These are phyloP conservation scores for Periparus ater DNA, from an alignment of 2,797 vertebrate genomes.

Conservation along the genomic window DNA sequence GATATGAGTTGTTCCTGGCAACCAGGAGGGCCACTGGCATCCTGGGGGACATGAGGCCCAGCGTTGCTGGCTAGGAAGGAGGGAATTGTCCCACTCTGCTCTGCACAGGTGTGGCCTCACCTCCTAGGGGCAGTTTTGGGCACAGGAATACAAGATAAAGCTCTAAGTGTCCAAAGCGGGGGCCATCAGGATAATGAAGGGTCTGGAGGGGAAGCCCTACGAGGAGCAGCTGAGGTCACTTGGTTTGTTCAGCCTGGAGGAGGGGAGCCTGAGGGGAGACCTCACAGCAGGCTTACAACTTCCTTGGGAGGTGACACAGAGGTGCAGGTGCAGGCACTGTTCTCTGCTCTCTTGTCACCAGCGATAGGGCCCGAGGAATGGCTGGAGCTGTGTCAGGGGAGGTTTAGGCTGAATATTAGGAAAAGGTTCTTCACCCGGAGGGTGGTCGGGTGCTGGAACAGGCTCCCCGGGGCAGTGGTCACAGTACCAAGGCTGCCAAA, in stretches of 20 bases:
- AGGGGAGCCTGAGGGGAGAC: background rate
- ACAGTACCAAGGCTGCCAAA: background rate
- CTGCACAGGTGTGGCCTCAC: background rate
- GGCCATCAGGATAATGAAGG: background rate
- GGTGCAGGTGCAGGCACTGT: background rate
- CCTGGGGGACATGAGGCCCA: background rate
- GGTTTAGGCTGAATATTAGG: too few relatives aligned
- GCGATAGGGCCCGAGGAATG: background rate
- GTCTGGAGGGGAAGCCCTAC: background rate
- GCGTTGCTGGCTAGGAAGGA: background rate
- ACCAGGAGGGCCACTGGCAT: too few relatives aligned
- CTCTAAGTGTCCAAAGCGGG: accelerated
- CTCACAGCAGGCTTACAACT: background rate
- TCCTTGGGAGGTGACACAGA: background rate
- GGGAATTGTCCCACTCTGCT: background rate
- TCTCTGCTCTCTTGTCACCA: background rate
- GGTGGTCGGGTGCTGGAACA: too few relatives aligned
- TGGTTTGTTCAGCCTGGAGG: background rate
- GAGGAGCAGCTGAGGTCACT: background rate
- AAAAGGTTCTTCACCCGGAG: too few relatives aligned
- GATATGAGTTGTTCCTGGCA: background rate
- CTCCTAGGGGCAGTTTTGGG: background rate
- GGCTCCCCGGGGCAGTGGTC: background rate
- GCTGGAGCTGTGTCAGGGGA: too few relatives aligned
- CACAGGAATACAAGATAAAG: background rate